Base-by-base conservation (phyloP, 2,888 invertebrate species). In the Cataglyphis altisquamis region DNA sequence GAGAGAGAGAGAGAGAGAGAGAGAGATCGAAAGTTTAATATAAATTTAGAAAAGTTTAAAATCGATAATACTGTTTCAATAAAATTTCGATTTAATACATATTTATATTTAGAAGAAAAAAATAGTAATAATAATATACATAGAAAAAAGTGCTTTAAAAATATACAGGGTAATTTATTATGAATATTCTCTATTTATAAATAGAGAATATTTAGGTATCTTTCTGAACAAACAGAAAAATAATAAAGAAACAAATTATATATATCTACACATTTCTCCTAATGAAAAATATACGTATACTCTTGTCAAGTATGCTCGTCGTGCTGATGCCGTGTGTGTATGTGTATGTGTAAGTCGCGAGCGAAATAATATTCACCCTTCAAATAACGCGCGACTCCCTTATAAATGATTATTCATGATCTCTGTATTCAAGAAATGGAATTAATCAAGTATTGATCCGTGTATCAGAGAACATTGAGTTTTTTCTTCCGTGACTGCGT, bases 371-470 rank as follows among this genome's bases (percentile, higher is more conserved):
- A 62, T 48, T 62, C 36, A 72, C 41, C 77, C 55, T 60, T 45
- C 21, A 5, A n/a, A 15, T 25, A 45, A 8, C 21, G 32, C 32
- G 8, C 78, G 45, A 25, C 68, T 12, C 60, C 18, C n/a, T 6
- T n/a, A 39, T 29, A 62, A 52, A 67, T 78, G n/a, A 82, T 67
- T 64, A 81, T 57, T 52, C 82, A 48, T 36, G 60, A 66, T 68
- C n/a, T 41, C 66, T 68, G 18, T 60, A 55, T 68, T 77, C 60
- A 29, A 29, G 29, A 64, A 48, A 36, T 21, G 41, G 63, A 83
- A 82, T 91, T 91, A 93, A 92, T 92, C 89, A 91, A 88, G 87
- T 92, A 93, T 93, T 86, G 93, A 93, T 90, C 91, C 80, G 52
- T 15, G 32, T 29, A 36, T 48, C 32, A 63, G 62, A 39, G 41